Evolutionary conservation across 2,888 invertebrate species (phyloP), one percentile per base, ranked within the genome.

Genomic region (Lottia scabra): DNA sequence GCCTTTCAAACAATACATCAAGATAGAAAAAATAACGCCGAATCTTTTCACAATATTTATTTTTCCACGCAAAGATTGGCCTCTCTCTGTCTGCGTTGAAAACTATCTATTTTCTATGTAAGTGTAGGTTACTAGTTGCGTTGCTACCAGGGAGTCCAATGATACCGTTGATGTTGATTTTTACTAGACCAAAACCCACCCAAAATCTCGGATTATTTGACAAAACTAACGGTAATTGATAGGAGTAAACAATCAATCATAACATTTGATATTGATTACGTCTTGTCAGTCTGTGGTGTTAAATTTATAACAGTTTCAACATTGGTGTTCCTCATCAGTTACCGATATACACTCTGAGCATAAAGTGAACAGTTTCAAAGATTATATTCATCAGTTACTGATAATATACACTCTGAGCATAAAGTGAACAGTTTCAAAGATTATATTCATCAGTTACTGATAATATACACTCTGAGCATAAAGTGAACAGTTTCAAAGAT

Each of bases 1-100:
- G 23, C 19, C 23, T 56, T 56, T 23, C 19, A 56, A 56, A 56
- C 56, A 56, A 56, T 56, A 56, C 19, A 56, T 56, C 19, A 56
- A 56, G 56, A 56, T 23, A 56, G 56, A 23, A 56, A 56, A 23
- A 23, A 56, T 56, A 23, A 12, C 12, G 19, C 19, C 19, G 23
- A 56, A 56, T 23, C 10, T 56, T 56, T 19, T 23, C 19, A 56
- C 23, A 56, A 56, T 56, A 56, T 56, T 56, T 56, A 56, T 56
- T 56, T 56, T 56, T 56, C 56, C 56, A 56, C 56, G 23, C 56
- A 23, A 56, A 56, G 56, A 23, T 56, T 56, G 56, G 56, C 56
- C 56, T 56, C 56, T 56, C 56, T 23, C 56, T 23, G 56, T 56
- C 56, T 56, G 23, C 23, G 23, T 56, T 23, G 56, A 23, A 19